These are phyloP conservation scores for Heterohyrax brucei DNA, from an alignment of 2,797 vertebrate species.

Conservation along the genomic window DNA sequence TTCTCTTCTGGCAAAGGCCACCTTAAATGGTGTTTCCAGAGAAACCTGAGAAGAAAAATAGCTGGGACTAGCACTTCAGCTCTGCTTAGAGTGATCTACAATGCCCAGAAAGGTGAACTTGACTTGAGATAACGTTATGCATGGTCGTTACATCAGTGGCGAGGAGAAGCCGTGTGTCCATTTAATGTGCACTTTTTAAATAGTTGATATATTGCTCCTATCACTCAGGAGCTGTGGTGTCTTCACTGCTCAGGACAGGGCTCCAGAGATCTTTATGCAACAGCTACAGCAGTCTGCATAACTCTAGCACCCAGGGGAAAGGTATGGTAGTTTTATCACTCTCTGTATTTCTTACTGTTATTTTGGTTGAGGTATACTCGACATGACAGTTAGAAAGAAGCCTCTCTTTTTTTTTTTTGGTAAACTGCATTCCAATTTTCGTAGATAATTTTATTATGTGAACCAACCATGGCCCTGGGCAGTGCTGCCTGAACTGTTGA, in stretches of 20 bases:
- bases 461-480: not conserved
- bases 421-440: not conserved
- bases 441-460: slow-evolving; percentile 18
- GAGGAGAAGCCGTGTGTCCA: slow-evolving; percentile 3
- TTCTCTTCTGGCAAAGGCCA: slow-evolving; percentile 79
- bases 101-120: slow-evolving; percentile 60
- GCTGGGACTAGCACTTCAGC: slow-evolving; percentile 79
- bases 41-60: slow-evolving; percentile 87
- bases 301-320: not conserved
- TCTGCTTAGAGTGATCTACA: slow-evolving; percentile 81
- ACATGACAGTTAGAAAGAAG: slow-evolving; percentile 23
- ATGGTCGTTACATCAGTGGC: slow-evolving; percentile 11
- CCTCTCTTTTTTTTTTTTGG: slow-evolving; percentile 41
- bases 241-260: not conserved
- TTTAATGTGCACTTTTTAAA: not conserved
- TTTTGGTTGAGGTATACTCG: not conserved
- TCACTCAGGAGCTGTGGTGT: not conserved
- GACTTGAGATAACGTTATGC: slow-evolving; percentile 27
- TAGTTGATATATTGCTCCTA: slow-evolving; percentile 41
- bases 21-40: slow-evolving; percentile 88
- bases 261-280: not conserved
- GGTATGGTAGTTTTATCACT: not conserved
- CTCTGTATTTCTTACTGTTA: not conserved
- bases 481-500: not conserved
- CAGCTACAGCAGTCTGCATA: not conserved